Evolutionary conservation across 1,140 invertebrate species (phyloP).

Genomic region (Cyrtorhinus lividipennis): DNA sequence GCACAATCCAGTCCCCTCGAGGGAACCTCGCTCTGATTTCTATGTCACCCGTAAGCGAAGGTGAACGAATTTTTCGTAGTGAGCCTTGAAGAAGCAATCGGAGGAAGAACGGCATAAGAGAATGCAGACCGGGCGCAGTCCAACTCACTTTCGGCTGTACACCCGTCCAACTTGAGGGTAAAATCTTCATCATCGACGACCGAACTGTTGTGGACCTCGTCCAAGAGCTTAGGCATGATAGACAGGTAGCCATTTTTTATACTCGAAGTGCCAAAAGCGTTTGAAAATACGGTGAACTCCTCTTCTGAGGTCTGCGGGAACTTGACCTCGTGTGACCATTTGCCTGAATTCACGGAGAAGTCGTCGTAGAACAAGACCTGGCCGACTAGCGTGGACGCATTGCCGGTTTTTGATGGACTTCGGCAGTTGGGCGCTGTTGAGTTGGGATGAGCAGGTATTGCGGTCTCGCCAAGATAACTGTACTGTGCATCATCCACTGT

Average conservation of each 20-base stretch:
- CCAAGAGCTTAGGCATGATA: background rate
- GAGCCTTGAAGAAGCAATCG: constrained; percentile 49
- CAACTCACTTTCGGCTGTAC: constrained; percentile 35
- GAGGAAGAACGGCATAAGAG: constrained; percentile 43
- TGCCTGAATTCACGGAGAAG: background rate
- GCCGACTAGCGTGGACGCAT: background rate
- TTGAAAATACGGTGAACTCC: constrained; percentile 53
- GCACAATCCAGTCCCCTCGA: constrained; percentile 62
- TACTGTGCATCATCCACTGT: constrained; percentile 42
- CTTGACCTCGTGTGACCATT: constrained; percentile 11
- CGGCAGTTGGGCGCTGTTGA: background rate
- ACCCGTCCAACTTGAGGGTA: constrained; percentile 45
- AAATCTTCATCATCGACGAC: constrained; percentile 39
- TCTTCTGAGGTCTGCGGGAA: background rate
- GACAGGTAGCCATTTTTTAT: background rate
- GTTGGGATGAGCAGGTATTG: no score
- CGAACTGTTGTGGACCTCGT: constrained; percentile 34
- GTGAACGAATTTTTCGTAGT: constrained; percentile 48
- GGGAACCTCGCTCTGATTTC: constrained; percentile 61
- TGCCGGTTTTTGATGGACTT: background rate
- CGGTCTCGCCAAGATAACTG: constrained; percentile 29
- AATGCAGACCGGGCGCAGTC: constrained; percentile 36
- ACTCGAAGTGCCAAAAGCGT: constrained; percentile 25
- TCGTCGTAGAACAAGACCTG: constrained; percentile 9
- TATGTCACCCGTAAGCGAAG: constrained; percentile 57